Base-by-base conservation (phyloP, 2,113 vertebrate species). In the Phalacrocorax pelagicus region DNA sequence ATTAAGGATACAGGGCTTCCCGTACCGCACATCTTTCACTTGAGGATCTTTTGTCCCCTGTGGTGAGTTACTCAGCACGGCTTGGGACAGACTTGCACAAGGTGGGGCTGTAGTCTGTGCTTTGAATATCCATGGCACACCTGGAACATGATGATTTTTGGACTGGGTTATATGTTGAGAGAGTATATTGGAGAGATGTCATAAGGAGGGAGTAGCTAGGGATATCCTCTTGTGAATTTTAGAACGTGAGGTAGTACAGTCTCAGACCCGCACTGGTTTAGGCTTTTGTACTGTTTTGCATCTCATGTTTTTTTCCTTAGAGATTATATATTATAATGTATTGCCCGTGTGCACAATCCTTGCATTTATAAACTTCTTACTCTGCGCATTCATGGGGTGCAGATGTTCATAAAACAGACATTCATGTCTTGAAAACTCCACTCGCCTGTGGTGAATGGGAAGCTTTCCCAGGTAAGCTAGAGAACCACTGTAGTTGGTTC, bases 321-420 rank as follows among this genome's bases (percentile, higher is more conserved):
- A 66, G 26, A 11, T 38, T 38, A 38, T 38, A 38, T 38, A 38
- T 24, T 51, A 47, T 12, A 54, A 90, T 10, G 57, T 55, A 54
- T 67, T 77, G 78, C 78, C 32, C 5, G 1, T 42, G 30, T 34
- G 36, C 62, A 66, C 79, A 87, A 8, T 75, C 73, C 73, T 90
- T 10, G 11, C 54, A 72, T 92, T 94, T 88, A 84, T 81, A 67
- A 38, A 54, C 66, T 30, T 57, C 52, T 87, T 75, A 36, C 47
- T 58, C 73, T 30, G 65, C 81, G 82, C 58, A 19, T 75, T 92
- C 86, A 44, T 5, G 17, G 82, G n/a, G 63, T 32, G 82, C 90
- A 81, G 82, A 81, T 96, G 86, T 90, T 94, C 89, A 83, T 94
- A 81, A 94, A 92, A 38, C 78, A 94, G 86, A 94, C 82, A 90